Base-by-base conservation (phyloP, 2,113 vertebrate genomes). In the Porphyrio hochstetteri region DNA sequence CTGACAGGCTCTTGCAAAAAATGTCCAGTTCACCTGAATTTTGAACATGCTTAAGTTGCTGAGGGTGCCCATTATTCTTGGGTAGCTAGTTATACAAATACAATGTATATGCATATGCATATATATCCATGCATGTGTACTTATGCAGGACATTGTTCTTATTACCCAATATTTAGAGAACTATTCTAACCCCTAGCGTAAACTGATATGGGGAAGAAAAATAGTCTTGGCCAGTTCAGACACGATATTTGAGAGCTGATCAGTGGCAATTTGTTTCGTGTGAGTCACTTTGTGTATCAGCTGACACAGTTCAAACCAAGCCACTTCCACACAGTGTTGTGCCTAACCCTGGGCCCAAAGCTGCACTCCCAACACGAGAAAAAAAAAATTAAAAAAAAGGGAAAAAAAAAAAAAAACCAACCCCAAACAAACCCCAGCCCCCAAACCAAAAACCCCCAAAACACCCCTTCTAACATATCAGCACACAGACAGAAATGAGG, bases 401-500 rank as follows among this genome's bases (percentile, higher is more conserved):
- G 40, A 13, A 40, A 40, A 74, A n/a, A 20, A 36, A 35, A 29
- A 27, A 18, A n/a, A 60, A n/a, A 16, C 44, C 44, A 7, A 55
- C 50, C 14, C 27, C 25, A 68, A 68, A 11, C 40, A 52, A 46
- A 5, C 13, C 67, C 59, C 50, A 84, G 40, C 5, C 13, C 67
- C 59, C 50, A 84, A 78, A 68, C 40, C 2, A 31, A 17, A 50
- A 5, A 56, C 10, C 11, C 16, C 9, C 13, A 25, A 65, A 56
- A 24, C 53, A 8, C 1, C 82, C 94, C 93, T 96, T 96, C 82
- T 93, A 96, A 97, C 98, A 96, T 74, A 96, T 95, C 84, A 96
- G 97, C 97, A 98, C 97, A 98, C 98, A 97, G 97, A 98, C 98
- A 98, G 98, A 98, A 99, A 99, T 98, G 98, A 99, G 99, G 98